phyloP scores from a whole-genome alignment of 2,797 vertebrate genomes.

The Aplochiton taeniatus region DNA sequence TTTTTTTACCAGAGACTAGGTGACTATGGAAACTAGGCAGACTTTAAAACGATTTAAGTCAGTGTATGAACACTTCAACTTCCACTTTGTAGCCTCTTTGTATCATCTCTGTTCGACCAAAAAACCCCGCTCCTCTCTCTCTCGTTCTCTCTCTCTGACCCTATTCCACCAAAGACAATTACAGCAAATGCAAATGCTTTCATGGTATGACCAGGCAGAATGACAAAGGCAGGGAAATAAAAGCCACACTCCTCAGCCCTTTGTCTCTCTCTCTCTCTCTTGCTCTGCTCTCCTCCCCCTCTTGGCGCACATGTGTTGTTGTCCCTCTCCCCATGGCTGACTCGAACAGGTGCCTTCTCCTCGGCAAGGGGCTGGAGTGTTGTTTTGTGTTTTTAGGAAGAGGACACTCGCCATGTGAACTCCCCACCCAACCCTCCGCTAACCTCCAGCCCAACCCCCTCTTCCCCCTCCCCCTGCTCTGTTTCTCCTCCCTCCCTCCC shows the following conservation, averaged over 20 bases:
- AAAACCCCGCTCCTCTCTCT: slow-evolving; percentile 16
- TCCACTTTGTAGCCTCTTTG: neutral
- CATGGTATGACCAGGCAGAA: slow-evolving; percentile 62
- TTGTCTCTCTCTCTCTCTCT: slow-evolving; percentile 50
- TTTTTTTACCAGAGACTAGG: no score
- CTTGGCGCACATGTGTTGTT: slow-evolving; percentile 56
- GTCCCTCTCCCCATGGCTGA: slow-evolving; percentile 54
- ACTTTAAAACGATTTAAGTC: no score
- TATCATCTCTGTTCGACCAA: neutral
- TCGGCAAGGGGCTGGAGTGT: slow-evolving; percentile 68
- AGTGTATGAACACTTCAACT: no score
- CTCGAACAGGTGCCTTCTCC: slow-evolving; percentile 85
- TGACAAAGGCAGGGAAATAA: slow-evolving; percentile 65
- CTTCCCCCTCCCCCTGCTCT: neutral
- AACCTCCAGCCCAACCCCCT: neutral
- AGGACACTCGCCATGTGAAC: slow-evolving; percentile 68
- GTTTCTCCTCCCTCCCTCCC: slow-evolving; percentile 24
- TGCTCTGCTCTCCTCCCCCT: slow-evolving; percentile 44
- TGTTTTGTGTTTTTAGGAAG: slow-evolving; percentile 68
- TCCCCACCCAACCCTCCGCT: slow-evolving; percentile 6
- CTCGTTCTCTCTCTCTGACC: slow-evolving; percentile 47
- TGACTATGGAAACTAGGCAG: no score
- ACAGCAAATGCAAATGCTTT: slow-evolving; percentile 61
- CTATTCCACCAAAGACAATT: neutral
- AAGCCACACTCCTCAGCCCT: slow-evolving; percentile 65